Evolutionary conservation across 1,140 invertebrate genomes (phyloP), one percentile per base, ranked within the genome.

Genomic region (Tyrophagus putrescentiae): DNA sequence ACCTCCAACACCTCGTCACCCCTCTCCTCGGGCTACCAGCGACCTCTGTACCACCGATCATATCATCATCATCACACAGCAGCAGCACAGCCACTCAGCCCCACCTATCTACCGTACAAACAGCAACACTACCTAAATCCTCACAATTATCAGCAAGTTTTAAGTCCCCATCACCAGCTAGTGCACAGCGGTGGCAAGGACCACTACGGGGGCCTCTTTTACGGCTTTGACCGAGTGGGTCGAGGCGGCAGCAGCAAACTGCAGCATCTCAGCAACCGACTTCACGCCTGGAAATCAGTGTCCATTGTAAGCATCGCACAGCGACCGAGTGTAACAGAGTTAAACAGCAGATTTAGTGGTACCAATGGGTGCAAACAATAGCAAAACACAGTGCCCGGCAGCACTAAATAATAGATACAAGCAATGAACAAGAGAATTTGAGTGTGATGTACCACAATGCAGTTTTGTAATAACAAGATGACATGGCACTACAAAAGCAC

Each of bases 261-360:
- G 21, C 41, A 44, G 9, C 25, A 29, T 4, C 21, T 59, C 13
- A 16, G 57, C 18, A 59, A 44, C 50, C 57, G 57, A 42, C 50
- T 59, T 45, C 57, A 59, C 23, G 28, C 57, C 13, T 59, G 57
- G 57, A 59, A 42, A 59, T 25, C 57, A 27, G 36, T 42, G 3
- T 59, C 57, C 18, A 59, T 59, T 25, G 57, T 59, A 59, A 44
- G 57, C 27, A 23, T n/a, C n/a, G n/a, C n/a, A n/a, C n/a, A n/a
- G n/a, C n/a, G n/a, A n/a, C n/a, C n/a, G n/a, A n/a, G n/a, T n/a
- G n/a, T n/a, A n/a, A n/a, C n/a, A n/a, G n/a, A n/a, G n/a, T n/a
- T n/a, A n/a, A n/a, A n/a, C n/a, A n/a, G n/a, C n/a, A n/a, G n/a
- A n/a, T n/a, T n/a, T n/a, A n/a, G n/a, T n/a, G n/a, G n/a, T n/a